Conservation (phyloP, 2,113 vertebrate genomes). For the Poeciliopsis retropinna region DNA sequence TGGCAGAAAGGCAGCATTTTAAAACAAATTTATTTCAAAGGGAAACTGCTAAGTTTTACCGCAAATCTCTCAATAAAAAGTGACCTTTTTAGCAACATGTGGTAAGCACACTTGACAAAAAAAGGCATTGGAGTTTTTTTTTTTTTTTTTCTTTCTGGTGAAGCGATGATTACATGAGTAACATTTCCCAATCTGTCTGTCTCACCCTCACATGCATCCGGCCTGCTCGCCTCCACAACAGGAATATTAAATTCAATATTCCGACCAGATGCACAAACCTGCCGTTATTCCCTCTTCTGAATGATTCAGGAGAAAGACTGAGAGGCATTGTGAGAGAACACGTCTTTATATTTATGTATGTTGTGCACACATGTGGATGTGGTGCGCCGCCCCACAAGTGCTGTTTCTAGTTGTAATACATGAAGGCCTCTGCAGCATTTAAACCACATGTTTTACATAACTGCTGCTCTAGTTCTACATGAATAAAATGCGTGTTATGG, state of each 20-base stretch:
- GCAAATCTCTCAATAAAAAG: constrained; percentile 8
- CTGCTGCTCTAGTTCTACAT: constrained; percentile 63
- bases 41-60: constrained; percentile 27
- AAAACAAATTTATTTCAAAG: constrained; percentile 35
- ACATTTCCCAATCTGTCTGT: constrained; percentile 61
- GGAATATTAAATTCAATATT: constrained; percentile 60
- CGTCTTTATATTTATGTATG: constrained; percentile 2
- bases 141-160: constrained; percentile 8
- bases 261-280: constrained; percentile 43
- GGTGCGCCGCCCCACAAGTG: constrained; percentile 20
- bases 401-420: constrained; percentile 64
- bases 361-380: constrained; percentile 13
- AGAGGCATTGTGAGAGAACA: constrained; percentile 3
- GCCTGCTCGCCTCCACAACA: constrained; percentile 52
- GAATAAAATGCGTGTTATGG: constrained; percentile 53
- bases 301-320: constrained; percentile 2
- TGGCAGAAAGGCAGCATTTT: constrained; percentile 18
- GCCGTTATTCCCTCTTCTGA: constrained; percentile 49
- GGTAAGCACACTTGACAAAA: constrained; percentile 41
- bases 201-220: constrained; percentile 43
- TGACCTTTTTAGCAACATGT: constrained; percentile 21
- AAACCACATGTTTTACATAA: constrained; percentile 69
- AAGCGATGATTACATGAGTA: constrained; percentile 60
- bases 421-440: constrained; percentile 47
- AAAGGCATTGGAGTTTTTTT: constrained; percentile 24